Base-by-base conservation (phyloP, 1,140 invertebrate species). In the Fopius arisanus region DNA sequence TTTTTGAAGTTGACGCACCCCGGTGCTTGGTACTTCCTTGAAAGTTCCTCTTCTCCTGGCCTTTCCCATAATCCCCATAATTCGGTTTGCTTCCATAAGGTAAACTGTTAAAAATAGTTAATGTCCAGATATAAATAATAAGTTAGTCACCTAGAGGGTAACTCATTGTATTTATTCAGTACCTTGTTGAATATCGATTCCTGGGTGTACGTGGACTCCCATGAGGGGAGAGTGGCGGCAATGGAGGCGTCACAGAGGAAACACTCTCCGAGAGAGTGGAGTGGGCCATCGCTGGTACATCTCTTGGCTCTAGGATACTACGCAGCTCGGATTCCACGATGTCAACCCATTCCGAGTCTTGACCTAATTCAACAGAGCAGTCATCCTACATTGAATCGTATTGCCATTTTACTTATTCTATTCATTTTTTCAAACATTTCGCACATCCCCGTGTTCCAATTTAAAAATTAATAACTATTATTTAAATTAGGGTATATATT, bases 311-410 rank as follows among this genome's bases (percentile, higher is more conserved):
- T 59, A 95, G 83, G 80, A 95, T 95, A 79, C 93, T 92, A 31
- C 93, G 88, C 21, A 95, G 88, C 82, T 95, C 94, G 9, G 92
- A 92, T 86, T 96, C 94, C 1, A 95, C 94, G 62, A 95, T 90
- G 78, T 95, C 94, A 10, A 94, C 93, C 94, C 94, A 96, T 84
- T 95, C 94, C 2, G 93, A 92, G 78, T 94, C 93, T 79, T 92
- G 92, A 74, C 84, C 90, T 92, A 72, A 59, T 59, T 67, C 23
- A 51, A 59, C n/a, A 7, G 28, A 16, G n/a, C 3, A 33, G 29
- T 23, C 14, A 48, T 23, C 19, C 3, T 48, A 43, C 29, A 51
- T 33, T 67, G 9, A 67, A 5, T 65, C 5, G 3, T 29, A 23
- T 0, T 29, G 7, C n/a, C n/a, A n/a, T n/a, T n/a, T n/a, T n/a